Conservation (phyloP, 1,140 invertebrate species). For the Phthorimaea operculella region DNA sequence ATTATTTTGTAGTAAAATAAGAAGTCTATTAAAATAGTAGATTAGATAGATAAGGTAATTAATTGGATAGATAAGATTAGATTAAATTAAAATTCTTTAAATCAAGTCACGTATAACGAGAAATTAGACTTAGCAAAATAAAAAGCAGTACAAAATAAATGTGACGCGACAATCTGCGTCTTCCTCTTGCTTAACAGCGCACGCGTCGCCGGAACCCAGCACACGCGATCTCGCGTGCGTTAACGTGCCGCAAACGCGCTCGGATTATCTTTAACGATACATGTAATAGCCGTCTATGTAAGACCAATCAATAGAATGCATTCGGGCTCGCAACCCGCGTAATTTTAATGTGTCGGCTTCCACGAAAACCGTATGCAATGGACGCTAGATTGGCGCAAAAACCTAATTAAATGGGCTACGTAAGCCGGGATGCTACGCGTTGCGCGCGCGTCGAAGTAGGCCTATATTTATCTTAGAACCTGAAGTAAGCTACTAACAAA, state of each 20-base stretch:
- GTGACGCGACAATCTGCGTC: not conserved
- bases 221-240: slow-evolving; percentile 1
- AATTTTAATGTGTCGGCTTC: not conserved
- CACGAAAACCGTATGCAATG: not conserved
- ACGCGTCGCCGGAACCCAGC: not conserved
- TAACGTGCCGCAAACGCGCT: not conserved
- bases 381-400: not conserved
- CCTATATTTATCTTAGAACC: no score
- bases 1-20: no score
- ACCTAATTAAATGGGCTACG: not conserved
- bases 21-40: no score
- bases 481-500: no score
- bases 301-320: slow-evolving; percentile 5
- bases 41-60: no score
- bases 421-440: slow-evolving; percentile 2
- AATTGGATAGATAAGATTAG: no score
- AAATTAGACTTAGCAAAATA: no score
- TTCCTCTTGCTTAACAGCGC: not conserved
- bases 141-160: not conserved
- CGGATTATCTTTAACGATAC: slow-evolving; percentile 4
- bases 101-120: no score
- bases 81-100: no score
- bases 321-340: not conserved
- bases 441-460: not conserved
- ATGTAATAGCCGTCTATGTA: slow-evolving; percentile 4